Conservation (phyloP, 2,888 invertebrate species). For the Chironomus riparius region DNA sequence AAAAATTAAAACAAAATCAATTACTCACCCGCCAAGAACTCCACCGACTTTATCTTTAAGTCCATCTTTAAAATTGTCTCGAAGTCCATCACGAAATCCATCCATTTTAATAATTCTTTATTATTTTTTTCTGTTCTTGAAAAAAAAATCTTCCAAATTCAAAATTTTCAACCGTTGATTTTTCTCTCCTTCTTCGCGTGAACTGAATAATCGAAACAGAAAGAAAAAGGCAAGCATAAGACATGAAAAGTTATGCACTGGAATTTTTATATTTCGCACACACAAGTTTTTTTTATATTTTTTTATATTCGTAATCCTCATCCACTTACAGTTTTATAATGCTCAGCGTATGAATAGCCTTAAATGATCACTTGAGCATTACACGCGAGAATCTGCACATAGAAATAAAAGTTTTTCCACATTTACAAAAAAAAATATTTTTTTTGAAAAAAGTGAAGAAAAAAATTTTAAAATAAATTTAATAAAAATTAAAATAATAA, state of each 20-base stretch:
- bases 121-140: not conserved
- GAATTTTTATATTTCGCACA: not conserved
- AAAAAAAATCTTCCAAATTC: not conserved
- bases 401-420: not conserved
- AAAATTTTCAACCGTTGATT: not conserved
- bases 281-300: not conserved
- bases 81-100: not conserved
- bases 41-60: constrained; percentile 13
- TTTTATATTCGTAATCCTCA: not conserved
- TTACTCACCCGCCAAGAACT: constrained; percentile 16
- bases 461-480: not conserved
- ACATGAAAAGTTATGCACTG: not conserved
- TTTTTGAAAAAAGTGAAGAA: too few relatives aligned
- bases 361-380: not conserved
- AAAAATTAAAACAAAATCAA: not conserved
- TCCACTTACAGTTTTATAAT: not conserved
- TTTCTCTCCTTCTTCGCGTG: too few relatives aligned
- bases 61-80: not conserved
- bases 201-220: too few relatives aligned
- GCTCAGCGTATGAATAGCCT: not conserved
- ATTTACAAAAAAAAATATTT: not conserved
- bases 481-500: not conserved
- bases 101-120: not conserved
- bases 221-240: not conserved
- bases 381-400: not conserved